Conservation (phyloP, 2,113 vertebrate genomes). For the Urocitellus parryii region DNA sequence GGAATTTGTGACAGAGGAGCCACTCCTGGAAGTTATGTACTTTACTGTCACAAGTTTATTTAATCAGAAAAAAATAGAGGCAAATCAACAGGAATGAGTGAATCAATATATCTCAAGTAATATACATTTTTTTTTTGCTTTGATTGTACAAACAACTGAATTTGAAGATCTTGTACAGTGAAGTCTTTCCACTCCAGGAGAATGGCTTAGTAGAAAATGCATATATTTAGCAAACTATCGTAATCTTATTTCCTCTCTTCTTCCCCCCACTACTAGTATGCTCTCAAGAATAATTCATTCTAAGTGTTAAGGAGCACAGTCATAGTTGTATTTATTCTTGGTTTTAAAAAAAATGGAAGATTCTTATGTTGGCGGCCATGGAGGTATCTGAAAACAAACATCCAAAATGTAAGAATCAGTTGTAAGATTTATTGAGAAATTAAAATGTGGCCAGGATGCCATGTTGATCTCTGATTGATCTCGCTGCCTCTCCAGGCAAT, state of each 20-base stretch:
- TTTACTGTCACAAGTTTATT: constrained; percentile 45
- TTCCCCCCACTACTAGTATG: neutral
- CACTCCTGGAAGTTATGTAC: neutral
- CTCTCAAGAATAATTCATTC: constrained; percentile 28
- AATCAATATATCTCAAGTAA: constrained; percentile 20
- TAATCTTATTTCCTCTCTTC: neutral
- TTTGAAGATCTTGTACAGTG: constrained; percentile 33
- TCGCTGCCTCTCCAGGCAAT: neutral
- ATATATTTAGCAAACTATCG: neutral
- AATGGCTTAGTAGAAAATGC: constrained; percentile 40
- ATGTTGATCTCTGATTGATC: neutral
- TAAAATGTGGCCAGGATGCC: neutral
- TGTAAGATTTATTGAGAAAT: neutral
- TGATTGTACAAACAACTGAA: constrained; percentile 19
- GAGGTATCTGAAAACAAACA: neutral
- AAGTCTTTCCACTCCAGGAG: neutral
- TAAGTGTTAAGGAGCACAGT: neutral
- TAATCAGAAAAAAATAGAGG: constrained; percentile 14
- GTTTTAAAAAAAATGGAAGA: neutral
- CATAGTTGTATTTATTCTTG: neutral
- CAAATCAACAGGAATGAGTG: neutral
- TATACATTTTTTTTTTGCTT: neutral
- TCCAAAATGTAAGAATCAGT: neutral
- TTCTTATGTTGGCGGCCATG: neutral
- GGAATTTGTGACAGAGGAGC: constrained; percentile 34